Percentiles rank a stretch among this genome's conserved stretches.
These are phyloP conservation scores for Tetraneura akinire DNA, from an alignment of 1,140 invertebrate genomes.

Conservation along the genomic window DNA sequence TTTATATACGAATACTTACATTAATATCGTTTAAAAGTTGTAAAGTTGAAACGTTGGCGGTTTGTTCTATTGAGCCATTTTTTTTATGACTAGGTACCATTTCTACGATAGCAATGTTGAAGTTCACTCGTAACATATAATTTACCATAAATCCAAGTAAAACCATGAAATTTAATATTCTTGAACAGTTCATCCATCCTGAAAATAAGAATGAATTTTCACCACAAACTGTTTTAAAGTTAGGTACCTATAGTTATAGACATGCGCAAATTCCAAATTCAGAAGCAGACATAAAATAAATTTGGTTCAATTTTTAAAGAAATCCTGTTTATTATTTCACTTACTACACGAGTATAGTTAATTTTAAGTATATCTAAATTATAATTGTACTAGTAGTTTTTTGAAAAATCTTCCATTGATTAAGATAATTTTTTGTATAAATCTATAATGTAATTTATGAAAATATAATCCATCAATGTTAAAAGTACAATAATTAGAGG, in stretches of 20 bases:
- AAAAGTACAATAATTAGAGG: too few relatives aligned
- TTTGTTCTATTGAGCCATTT: constrained; percentile 13
- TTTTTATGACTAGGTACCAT: constrained; percentile 63
- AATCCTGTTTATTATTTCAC: too few relatives aligned
- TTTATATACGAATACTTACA: constrained; percentile 9
- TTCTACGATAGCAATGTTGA: constrained; percentile 85
- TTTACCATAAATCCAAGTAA: constrained; percentile 85
- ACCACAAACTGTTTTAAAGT: neutral
- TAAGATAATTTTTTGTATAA: too few relatives aligned
- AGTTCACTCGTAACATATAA: constrained; percentile 83
- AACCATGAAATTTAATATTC: constrained; percentile 80
- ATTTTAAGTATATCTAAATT: too few relatives aligned
- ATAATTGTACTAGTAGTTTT: too few relatives aligned
- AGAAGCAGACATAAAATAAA: too few relatives aligned
- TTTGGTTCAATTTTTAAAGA: too few relatives aligned
- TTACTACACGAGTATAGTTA: too few relatives aligned
- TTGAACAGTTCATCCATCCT: constrained; percentile 74
- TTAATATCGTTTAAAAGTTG: constrained; percentile 10
- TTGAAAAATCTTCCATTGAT: too few relatives aligned
- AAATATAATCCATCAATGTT: neutral
- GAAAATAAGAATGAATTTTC: constrained; percentile 52
- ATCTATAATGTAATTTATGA: neutral
- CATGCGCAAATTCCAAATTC: too few relatives aligned
- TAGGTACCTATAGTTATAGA: neutral
- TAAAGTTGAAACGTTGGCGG: neutral